Conservation (phyloP, 2,888 invertebrate species). For the Eutolmus rufibarbis region DNA sequence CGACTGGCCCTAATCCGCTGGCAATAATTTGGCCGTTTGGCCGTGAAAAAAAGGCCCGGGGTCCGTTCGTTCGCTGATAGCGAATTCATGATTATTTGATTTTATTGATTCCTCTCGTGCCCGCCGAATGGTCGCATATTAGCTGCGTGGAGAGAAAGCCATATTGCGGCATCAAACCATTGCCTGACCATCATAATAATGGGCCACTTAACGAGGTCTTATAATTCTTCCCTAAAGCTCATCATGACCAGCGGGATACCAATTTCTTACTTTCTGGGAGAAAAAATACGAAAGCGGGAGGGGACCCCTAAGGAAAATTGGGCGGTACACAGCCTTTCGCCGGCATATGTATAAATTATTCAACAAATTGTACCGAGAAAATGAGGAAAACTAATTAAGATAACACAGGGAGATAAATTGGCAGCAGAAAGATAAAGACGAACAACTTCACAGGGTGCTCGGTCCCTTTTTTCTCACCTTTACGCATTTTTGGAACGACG, state of each 20-base stretch:
- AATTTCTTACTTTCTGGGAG: background rate
- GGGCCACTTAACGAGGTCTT: constrained; percentile 32
- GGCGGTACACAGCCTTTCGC: background rate
- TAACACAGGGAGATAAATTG: constrained; percentile 31
- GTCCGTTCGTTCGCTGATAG: background rate
- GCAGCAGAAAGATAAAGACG: constrained; percentile 10
- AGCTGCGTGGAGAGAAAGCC: background rate
- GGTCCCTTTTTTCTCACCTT: constrained; percentile 21
- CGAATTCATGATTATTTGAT: background rate
- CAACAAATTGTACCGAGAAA: constrained; percentile 33
- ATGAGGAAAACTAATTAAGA: constrained; percentile 35
- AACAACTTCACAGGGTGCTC: background rate
- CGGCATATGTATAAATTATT: constrained; percentile 24
- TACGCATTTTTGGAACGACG: background rate
- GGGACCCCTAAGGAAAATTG: background rate
- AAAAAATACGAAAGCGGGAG: background rate
- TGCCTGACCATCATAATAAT: constrained; percentile 30
- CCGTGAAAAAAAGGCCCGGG: background rate
- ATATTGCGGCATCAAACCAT: constrained; percentile 12
- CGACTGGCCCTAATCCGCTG: background rate
- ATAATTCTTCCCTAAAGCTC: constrained; percentile 10
- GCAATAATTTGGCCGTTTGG: background rate
- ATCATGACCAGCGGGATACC: background rate
- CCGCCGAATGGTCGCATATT: constrained; percentile 2
- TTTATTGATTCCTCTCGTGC: background rate